Conservation (phyloP, 1,140 invertebrate genomes). For the Drosophila pandora region DNA sequence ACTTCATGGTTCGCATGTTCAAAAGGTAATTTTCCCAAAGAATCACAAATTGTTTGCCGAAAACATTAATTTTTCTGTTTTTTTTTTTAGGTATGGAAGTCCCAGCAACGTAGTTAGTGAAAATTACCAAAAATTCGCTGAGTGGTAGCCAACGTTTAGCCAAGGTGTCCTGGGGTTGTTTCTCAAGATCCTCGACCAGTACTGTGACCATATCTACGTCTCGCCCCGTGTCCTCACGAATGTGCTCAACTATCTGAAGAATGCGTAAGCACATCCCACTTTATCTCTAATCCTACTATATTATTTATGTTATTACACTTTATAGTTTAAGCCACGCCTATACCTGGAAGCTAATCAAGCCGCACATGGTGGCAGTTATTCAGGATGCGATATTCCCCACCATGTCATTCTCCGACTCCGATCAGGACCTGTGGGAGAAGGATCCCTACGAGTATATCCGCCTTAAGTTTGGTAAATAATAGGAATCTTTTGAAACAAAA, state of each 20-base stretch:
- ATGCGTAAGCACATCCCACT: slow-evolving; percentile 67
- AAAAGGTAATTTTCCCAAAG: slow-evolving; percentile 88
- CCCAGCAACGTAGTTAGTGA: slow-evolving; percentile 85
- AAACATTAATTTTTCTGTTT: not conserved
- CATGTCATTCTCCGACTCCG: slow-evolving; percentile 85
- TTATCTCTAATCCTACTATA: not conserved
- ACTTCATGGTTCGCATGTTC: slow-evolving; percentile 97
- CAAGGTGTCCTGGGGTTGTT: slow-evolving; percentile 91
- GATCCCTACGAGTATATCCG: slow-evolving; percentile 99
- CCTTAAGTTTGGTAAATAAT: slow-evolving; percentile 94
- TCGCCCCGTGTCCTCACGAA: slow-evolving; percentile 96
- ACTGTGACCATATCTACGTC: slow-evolving; percentile 91
- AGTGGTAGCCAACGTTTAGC: slow-evolving; percentile 98
- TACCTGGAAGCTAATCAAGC: slow-evolving; percentile 98
- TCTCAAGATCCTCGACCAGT: too few relatives aligned
- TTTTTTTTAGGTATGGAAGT: slow-evolving; percentile 88
- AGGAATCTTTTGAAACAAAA: not conserved
- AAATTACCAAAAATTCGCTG: slow-evolving; percentile 96
- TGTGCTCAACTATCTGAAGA: slow-evolving; percentile 86
- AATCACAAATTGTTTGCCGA: not conserved
- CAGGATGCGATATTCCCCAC: slow-evolving; percentile 98
- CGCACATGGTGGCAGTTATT: slow-evolving; percentile 94
- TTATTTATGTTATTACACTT: slow-evolving; percentile 23
- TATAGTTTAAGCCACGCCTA: slow-evolving; percentile 92
- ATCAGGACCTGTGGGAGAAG: slow-evolving; percentile 96